Evolutionary conservation across 2,797 vertebrate species (phyloP).

Genomic region (Echeneis naucrates): DNA sequence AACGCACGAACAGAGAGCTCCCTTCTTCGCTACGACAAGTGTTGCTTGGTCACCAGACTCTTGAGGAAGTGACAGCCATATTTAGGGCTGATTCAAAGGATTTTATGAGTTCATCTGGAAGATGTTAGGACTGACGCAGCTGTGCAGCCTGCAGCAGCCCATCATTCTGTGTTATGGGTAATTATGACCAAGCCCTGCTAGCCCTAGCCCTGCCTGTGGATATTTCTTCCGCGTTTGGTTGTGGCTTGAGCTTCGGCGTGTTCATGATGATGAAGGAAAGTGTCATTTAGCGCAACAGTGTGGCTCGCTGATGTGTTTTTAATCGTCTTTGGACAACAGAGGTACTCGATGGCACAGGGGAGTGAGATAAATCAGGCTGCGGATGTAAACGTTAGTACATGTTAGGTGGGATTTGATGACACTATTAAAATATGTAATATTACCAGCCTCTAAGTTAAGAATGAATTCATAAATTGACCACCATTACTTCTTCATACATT

Average conservation of each 20-base stretch:
- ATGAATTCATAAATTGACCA: not conserved
- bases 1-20: slow-evolving; percentile 50
- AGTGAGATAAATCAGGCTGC: not conserved
- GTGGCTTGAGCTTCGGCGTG: not conserved
- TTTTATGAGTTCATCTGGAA: slow-evolving; percentile 31
- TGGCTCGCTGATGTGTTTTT: not conserved
- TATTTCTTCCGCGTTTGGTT: not conserved
- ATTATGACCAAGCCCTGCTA: slow-evolving; percentile 1
- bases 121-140: slow-evolving; percentile 26
- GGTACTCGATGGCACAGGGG: not conserved
- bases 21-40: slow-evolving; percentile 14
- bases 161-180: slow-evolving; percentile 11
- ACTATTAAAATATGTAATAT: not conserved
- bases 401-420: not conserved
- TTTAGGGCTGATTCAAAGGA: slow-evolving; percentile 22
- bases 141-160: slow-evolving; percentile 7
- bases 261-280: not conserved
- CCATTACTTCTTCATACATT: not conserved
- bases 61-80: not conserved
- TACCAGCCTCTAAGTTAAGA: not conserved
- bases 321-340: not conserved
- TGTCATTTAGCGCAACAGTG: not conserved
- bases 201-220: not conserved
- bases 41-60: slow-evolving; percentile 25
- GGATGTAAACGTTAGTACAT: too few species aligned